Base-by-base conservation (phyloP, 2,797 vertebrate species). In the Ambastaia sidthimunki region DNA sequence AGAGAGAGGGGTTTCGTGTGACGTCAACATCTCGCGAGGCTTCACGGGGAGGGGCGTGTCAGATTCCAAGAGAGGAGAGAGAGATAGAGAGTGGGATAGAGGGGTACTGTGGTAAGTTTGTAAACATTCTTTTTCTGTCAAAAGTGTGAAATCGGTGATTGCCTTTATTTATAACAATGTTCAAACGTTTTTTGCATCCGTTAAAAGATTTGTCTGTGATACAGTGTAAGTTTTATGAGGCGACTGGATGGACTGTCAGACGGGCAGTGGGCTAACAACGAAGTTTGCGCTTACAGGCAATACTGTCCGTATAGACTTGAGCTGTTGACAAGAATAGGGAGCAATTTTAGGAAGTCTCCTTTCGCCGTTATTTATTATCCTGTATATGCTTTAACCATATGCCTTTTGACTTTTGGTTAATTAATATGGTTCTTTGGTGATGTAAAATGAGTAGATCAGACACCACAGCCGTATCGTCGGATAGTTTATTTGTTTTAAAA, bases 21-120 rank as follows among this genome's bases (percentile, higher is more conserved):
- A 75, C 54, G 31, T 15, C 50, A 34, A 83, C 81, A 2, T 93
- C 91, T 93, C 94, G 94, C 94, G 94, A 93, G 83, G 83, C 1
- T 75, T 91, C 73, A 52, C 78, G 74, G 85, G 88, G 85, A 92
- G 93, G 92, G 93, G 94, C 88, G 94, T 93, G 93, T 94, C 92
- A 91, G 93, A 94, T 95, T 94, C 94, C 93, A 93, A 89, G 90
- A 91, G 91, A 90, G 91, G 90, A 71, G 79, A 70, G 82, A 63
- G 69, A 90, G 90, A 79, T 85, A 86, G 86, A 77, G 82, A 83
- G 87, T 31, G 87, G 68, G 85, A 74, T 74, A 90, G 91, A 92
- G 92, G 90, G 92, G 92, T 90, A 89, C 92, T 86, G 92, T 91
- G 93, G 94, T 94, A 90, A 94, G 94, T 95, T 94, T 94, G 92